Base-by-base conservation (phyloP, 2,888 invertebrate genomes). In the Callyntrura sp. region DNA sequence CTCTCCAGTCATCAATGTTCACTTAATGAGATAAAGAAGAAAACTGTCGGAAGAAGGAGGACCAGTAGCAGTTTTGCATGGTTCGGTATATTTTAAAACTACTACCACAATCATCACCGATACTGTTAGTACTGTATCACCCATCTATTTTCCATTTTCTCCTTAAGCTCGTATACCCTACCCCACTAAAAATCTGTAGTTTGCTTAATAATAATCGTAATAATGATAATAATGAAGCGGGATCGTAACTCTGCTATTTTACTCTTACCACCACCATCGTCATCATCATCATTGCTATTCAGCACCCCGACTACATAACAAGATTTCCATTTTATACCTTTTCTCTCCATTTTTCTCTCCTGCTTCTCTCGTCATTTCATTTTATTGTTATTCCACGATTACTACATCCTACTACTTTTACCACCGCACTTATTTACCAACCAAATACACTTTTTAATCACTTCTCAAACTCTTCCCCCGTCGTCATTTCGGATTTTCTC, bases 11-110 rank as follows among this genome's bases (percentile, higher is more conserved):
- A 90, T 88, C 87, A 84, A 84, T 87, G 79, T 78, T 85, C 70
- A 20, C 79, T 88, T 90, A 90, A 90, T 90, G 85, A 87, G 90
- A 90, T 90, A 84, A 88, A 88, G 60, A 84, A 14, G 90, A 88
- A 82, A 83, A 62, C 79, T 45, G 81, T 28, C 1, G 35, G n/a
- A n/a, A n/a, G n/a, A n/a, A n/a, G n/a, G n/a, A n/a, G n/a, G n/a
- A n/a, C n/a, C n/a, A n/a, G n/a, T n/a, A 48, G 45, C 48, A 65
- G 79, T 87, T 65, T 86, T 86, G 28, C 84, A 73, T 60, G 62
- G 43, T 62, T 84, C n/a, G n/a, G n/a, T n/a, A n/a, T n/a, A 81
- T 62, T 55, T 68, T 43, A 23, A n/a, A n/a, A n/a, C 73, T 73
- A 23, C 60, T 51, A 55, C 17, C 14, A 48, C 48, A 20, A 48